Conservation (phyloP, 2,888 invertebrate genomes). For the Leptura quadrifasciata region DNA sequence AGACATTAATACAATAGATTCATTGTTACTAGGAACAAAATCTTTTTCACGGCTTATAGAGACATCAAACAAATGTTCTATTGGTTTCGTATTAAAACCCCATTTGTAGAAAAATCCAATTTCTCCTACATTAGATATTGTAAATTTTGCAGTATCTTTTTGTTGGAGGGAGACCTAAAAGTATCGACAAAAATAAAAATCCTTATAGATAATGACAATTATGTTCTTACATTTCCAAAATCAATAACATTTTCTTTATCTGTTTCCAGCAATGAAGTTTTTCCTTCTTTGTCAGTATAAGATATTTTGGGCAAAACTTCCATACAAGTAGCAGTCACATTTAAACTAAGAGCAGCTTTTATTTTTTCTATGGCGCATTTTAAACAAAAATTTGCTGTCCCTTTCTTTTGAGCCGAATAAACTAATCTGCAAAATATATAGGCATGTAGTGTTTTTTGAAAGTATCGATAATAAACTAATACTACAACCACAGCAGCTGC, state of each 20-base stretch:
- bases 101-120: conserved; percentile 59
- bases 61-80: conserved; percentile 50
- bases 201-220: conserved; percentile 16
- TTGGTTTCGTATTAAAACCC: conserved; percentile 47
- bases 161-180: conserved; percentile 50
- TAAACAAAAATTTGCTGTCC: conserved; percentile 76
- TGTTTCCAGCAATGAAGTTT: conserved; percentile 60
- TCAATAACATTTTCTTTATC: conserved; percentile 69
- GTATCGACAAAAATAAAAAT: not conserved
- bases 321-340: conserved; percentile 76
- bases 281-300: conserved; percentile 68
- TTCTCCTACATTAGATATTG: conserved; percentile 53
- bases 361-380: conserved; percentile 76
- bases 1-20: not conserved
- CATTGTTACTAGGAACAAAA: conserved; percentile 47
- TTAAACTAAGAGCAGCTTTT: conserved; percentile 75
- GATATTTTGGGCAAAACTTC: conserved; percentile 75
- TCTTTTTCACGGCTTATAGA: conserved; percentile 51
- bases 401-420: conserved; percentile 76
- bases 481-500: too few relatives aligned
- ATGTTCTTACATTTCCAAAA: conserved; percentile 70
- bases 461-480: too few relatives aligned
- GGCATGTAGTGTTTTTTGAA: too few relatives aligned
- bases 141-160: conserved; percentile 44
- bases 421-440: conserved; percentile 72